These are phyloP conservation scores for Labia minor DNA, from an alignment of 2,888 invertebrate genomes.

Conservation along the genomic window DNA sequence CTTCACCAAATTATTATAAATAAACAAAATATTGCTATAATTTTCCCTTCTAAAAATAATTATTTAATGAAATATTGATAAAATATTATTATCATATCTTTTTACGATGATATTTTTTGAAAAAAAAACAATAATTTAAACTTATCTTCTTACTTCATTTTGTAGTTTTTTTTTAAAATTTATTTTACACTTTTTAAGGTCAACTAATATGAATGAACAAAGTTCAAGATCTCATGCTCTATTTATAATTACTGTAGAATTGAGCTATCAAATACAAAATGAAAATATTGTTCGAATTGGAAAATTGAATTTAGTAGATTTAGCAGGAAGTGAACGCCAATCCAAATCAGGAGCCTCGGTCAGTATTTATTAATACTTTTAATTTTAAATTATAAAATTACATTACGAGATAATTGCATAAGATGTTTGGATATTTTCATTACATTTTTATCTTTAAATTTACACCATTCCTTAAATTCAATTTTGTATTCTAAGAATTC, in stretches of 20 bases:
- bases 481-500: too few relatives aligned
- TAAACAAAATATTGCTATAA: too few relatives aligned
- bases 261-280: conserved; percentile 59
- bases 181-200: conserved; percentile 42
- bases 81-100: too few relatives aligned
- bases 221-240: conserved; percentile 97
- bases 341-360: conserved; percentile 88
- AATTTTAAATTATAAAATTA: conserved; percentile 17
- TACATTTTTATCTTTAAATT: not conserved
- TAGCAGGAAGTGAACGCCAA: conserved; percentile 96
- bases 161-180: too few relatives aligned
- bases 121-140: too few relatives aligned
- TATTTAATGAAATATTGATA: too few relatives aligned
- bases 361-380: conserved; percentile 26
- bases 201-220: conserved; percentile 97
- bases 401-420: too few relatives aligned
- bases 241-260: conserved; percentile 95
- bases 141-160: too few relatives aligned
- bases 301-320: conserved; percentile 91
- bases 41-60: too few relatives aligned
- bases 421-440: not conserved
- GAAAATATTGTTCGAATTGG: conserved; percentile 58
- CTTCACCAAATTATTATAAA: too few relatives aligned
- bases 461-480: too few relatives aligned
- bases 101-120: too few relatives aligned